A percentile compares a stretch with the other conserved stretches of the same genome.
phyloP scores from a whole-genome alignment of 1,140 invertebrate genomes.

The Polypedilum vanderplanki region DNA sequence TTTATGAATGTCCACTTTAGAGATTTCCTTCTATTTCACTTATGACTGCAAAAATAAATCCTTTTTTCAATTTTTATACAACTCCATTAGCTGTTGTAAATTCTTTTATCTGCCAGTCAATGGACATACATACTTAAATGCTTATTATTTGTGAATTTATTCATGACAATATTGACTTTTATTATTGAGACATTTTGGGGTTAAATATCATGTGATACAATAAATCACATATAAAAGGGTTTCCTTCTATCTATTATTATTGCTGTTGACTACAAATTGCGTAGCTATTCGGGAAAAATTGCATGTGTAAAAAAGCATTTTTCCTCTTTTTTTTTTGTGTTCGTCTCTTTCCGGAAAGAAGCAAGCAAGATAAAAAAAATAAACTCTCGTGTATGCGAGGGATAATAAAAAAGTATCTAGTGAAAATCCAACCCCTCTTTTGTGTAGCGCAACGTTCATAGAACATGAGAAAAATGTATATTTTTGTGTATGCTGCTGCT shows the following conservation, averaged over 20 bases:
- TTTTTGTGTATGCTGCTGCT: slow-evolving; percentile 4
- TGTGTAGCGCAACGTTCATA: neutral
- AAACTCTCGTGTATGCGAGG: slow-evolving; percentile 5
- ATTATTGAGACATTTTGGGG: slow-evolving; percentile 12
- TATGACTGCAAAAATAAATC: neutral
- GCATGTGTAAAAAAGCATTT: neutral
- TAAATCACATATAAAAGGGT: slow-evolving; percentile 14
- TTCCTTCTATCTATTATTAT: neutral
- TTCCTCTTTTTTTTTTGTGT: neutral
- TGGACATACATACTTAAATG: neutral
- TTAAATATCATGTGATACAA: neutral
- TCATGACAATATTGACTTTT: slow-evolving; percentile 14
- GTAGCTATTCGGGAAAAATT: neutral
- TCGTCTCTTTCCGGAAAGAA: neutral
- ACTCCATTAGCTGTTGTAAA: slow-evolving; percentile 8
- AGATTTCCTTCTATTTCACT: neutral
- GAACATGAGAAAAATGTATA: neutral
- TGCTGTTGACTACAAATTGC: neutral
- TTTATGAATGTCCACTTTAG: neutral
- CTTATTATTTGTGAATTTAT: neutral
- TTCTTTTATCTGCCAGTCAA: neutral
- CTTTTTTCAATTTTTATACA: slow-evolving; percentile 3
- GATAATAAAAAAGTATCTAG: slow-evolving; percentile 21
- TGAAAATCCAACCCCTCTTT: slow-evolving; percentile 22
- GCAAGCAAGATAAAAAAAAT: slow-evolving; percentile 1